A percentile compares a stretch with the other conserved stretches of the same genome.
These are phyloP conservation scores for Halyomorpha halys DNA, from an alignment of 1,140 invertebrate species.

Conservation along the genomic window DNA sequence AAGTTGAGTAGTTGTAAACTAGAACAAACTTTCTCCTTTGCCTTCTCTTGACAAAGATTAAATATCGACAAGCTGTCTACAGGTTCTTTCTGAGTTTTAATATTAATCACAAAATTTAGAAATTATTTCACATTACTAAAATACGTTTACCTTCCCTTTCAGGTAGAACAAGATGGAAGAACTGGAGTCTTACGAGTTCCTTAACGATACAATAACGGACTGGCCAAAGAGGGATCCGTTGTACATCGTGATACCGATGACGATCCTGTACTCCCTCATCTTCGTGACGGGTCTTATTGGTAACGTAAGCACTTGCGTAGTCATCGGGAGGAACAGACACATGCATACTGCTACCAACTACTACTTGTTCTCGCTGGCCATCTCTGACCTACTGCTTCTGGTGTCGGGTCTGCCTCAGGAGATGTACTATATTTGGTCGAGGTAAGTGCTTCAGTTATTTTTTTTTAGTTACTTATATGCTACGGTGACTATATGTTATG, in stretches of 20 bases:
- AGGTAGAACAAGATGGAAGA: neutral
- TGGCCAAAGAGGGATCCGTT: slow-evolving; percentile 50
- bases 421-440: slow-evolving; percentile 75
- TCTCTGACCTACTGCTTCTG: slow-evolving; percentile 83
- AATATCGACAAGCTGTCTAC: too few species aligned
- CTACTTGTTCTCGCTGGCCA: slow-evolving; percentile 71
- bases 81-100: too few species aligned
- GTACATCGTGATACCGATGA: slow-evolving; percentile 64
- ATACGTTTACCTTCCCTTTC: neutral
- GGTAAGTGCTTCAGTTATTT: too few species aligned
- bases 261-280: slow-evolving; percentile 70
- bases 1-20: too few species aligned
- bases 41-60: too few species aligned
- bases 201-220: slow-evolving; percentile 10
- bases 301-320: slow-evolving; percentile 85
- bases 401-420: slow-evolving; percentile 71
- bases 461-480: too few species aligned
- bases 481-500: too few species aligned
- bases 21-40: too few species aligned
- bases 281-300: slow-evolving; percentile 79
- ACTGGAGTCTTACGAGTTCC: neutral
- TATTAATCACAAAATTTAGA: too few species aligned
- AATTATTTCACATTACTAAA: too few species aligned
- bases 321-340: slow-evolving; percentile 81
- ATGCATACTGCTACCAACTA: slow-evolving; percentile 91